Evolutionary conservation across 2,797 vertebrate species (phyloP), one percentile per base, ranked within the genome.

Genomic region (Enteromius mattozi): DNA sequence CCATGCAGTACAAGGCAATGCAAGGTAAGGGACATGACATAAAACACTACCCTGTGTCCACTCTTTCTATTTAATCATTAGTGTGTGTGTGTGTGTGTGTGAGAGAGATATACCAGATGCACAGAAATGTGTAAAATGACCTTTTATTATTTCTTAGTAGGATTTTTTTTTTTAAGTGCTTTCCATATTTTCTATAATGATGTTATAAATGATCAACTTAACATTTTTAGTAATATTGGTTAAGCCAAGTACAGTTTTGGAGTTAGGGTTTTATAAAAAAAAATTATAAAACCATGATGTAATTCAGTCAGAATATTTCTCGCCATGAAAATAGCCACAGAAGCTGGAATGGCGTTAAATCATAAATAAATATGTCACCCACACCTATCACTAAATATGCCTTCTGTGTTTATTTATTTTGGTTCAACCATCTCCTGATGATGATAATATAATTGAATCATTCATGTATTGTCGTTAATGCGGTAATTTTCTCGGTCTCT

Each of bases 1-100:
- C 95, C 54, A 95, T 96, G 95, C 96, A 96, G 92, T 96, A 96
- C 90, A 96, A 96, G 92, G 93, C 94, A 85, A 94, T 95, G 95
- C 96, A 96, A 93, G 96, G 96, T 96, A 84, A 90, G 90, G 1
- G 0, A 47, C 21, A 35, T 24, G 13, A 21, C 5, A 13, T 68
- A 2, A 61, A 77, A 61, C 21, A 17, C 10, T 17, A 19, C 10
- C 21, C 13, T 69, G 45, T 24, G 27, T 66, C 61, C 16, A 45
- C 4, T 80, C 13, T 2, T 66, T 79, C 16, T 30, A 14, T 24
- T 56, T 17, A 27, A 2, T 40, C 42, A 17, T 8, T 8, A 8
- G 40, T 40, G 40, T 9, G 40, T 40, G 40, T 37, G 47, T 49
- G 70, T 71, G 6, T n/a, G 14, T 8, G 51, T 9, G 47, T 49